Evolutionary conservation across 2,113 vertebrate species (phyloP).

Genomic region (Copsychus sechellarum): DNA sequence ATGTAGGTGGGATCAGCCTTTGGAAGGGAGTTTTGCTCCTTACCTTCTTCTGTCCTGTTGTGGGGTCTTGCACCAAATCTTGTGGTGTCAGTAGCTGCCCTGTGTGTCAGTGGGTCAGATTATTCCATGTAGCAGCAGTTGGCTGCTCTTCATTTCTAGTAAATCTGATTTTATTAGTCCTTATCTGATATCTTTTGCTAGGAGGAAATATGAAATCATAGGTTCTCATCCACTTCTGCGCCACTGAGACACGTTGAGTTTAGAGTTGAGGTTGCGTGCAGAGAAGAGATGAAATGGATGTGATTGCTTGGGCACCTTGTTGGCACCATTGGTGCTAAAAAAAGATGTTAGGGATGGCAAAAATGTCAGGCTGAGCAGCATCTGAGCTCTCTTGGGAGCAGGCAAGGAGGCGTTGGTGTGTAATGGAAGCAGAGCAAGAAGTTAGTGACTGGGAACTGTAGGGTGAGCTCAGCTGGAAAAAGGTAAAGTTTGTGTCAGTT

Average conservation of each 20-base stretch:
- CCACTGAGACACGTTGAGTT: background rate
- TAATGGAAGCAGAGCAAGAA: background rate
- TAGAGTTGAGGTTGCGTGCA: background rate
- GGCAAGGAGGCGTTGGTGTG: background rate
- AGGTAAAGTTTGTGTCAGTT: background rate
- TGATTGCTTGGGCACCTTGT: accelerated
- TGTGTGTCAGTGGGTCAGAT: background rate
- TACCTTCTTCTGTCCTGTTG: background rate
- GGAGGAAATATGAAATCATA: background rate
- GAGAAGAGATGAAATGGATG: background rate
- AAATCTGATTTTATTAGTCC: background rate
- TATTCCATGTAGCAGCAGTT: accelerated
- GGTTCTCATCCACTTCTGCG: background rate
- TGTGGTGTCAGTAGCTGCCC: background rate
- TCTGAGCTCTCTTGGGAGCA: background rate
- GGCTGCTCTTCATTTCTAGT: background rate
- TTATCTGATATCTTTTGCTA: background rate
- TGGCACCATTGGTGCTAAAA: background rate
- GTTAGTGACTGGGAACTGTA: background rate
- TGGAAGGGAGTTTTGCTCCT: background rate
- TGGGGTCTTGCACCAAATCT: background rate
- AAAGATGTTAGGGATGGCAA: background rate
- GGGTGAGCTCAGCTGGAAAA: background rate
- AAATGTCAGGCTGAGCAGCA: background rate
- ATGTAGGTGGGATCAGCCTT: background rate